Conservation (phyloP, 2,113 vertebrate species). For the Narcine bancroftii region DNA sequence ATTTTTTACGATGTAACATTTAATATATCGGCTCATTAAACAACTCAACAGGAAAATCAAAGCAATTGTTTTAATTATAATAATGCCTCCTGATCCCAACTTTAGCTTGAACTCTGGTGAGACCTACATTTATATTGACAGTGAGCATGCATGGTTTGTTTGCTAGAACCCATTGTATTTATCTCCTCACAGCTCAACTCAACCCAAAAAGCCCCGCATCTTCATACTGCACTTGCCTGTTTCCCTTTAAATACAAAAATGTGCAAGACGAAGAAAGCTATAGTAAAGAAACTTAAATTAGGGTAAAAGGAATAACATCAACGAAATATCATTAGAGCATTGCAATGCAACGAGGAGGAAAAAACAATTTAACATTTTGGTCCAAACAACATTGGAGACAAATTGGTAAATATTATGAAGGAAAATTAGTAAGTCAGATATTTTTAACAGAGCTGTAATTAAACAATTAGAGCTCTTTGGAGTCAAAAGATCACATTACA, state of each 20-base stretch:
- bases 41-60: neutral
- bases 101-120: neutral
- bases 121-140: neutral
- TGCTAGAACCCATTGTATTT: neutral
- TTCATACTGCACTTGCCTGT: neutral
- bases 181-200: neutral
- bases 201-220: neutral
- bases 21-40: neutral
- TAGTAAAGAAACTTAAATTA: neutral
- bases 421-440: neutral
- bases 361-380: neutral
- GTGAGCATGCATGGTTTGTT: neutral
- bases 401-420: constrained; percentile 25
- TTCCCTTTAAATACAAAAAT: no score
- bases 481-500: neutral
- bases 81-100: neutral
- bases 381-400: neutral
- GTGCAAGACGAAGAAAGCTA: neutral
- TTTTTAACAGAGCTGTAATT: constrained; percentile 26
- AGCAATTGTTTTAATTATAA: neutral
- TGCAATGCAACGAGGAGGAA: neutral
- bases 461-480: neutral
- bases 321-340: neutral
- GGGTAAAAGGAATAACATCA: no score
- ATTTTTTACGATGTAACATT: neutral